Evolutionary conservation across 30 jellyfish, hydroid and myxozoan genomes (phyloP).

Genomic region (Catostylus mosaicus): DNA sequence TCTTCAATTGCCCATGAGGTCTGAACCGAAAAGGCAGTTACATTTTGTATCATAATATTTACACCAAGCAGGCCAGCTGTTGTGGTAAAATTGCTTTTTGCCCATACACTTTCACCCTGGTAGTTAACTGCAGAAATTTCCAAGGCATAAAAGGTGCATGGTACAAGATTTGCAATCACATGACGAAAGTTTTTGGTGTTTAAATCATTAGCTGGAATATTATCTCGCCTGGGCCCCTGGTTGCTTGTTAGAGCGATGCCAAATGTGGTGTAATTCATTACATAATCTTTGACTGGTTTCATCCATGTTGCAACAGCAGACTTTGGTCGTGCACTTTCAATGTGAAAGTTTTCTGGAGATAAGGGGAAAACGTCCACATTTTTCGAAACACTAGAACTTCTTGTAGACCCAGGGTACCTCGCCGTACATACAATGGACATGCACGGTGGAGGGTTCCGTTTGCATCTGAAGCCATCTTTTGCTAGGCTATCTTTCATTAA

Average conservation of each 20-base stretch:
- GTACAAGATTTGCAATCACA: conserved; percentile 1
- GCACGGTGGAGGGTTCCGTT: conserved; percentile 24
- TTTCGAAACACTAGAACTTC: background rate
- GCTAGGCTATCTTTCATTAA: background rate
- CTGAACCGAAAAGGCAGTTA: conserved; percentile 19
- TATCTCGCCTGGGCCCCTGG: conserved; percentile 17
- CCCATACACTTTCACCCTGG: conserved; percentile 50
- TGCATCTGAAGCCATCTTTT: conserved; percentile 27
- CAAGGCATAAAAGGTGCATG: conserved; percentile 36
- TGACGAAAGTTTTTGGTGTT: background rate
- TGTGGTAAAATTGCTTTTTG: conserved; percentile 44
- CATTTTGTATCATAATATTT: background rate
- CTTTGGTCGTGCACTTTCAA: conserved; percentile 1
- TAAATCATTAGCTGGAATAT: background rate
- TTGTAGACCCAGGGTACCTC: conserved; percentile 52
- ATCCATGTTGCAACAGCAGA: conserved; percentile 34
- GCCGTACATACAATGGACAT: conserved; percentile 25
- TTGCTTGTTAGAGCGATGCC: conserved; percentile 30
- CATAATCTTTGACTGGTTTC: conserved; percentile 21
- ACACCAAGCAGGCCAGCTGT: conserved; percentile 44
- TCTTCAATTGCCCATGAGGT: conserved; percentile 15
- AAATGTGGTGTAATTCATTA: conserved; percentile 45
- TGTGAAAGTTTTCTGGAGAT: conserved; percentile 16
- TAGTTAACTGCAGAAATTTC: conserved; percentile 27
- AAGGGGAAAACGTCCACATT: conserved; percentile 31